Evolutionary conservation across 1,140 invertebrate genomes (phyloP).

Genomic region (Tyrophagus putrescentiae): DNA sequence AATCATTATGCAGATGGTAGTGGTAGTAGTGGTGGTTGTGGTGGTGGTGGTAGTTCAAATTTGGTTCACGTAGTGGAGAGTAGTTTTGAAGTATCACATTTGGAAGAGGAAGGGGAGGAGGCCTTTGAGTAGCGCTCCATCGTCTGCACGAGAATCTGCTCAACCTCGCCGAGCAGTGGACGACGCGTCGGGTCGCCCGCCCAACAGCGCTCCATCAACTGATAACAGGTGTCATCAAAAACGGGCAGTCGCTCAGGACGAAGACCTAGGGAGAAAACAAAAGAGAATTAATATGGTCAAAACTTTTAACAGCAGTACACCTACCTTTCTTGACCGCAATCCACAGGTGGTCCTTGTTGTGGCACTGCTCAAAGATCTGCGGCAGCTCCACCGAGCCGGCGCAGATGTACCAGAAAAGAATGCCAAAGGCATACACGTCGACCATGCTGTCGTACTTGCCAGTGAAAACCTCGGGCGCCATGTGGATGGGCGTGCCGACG

Average conservation of each 20-base stretch:
- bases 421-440: conserved; percentile 79
- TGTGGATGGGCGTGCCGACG: conserved; percentile 75
- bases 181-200: conserved; percentile 52
- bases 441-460: conserved; percentile 68
- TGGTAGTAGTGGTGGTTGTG: too few species aligned
- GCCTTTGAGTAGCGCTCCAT: conserved; percentile 23
- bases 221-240: conserved; percentile 66
- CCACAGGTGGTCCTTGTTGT: conserved; percentile 76
- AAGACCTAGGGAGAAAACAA: conserved; percentile 34
- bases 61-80: too few species aligned
- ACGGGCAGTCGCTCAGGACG: conserved; percentile 56
- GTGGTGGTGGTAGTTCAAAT: too few species aligned
- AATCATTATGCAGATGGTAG: too few species aligned
- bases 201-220: conserved; percentile 73
- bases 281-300: conserved; percentile 13
- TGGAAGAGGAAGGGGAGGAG: too few species aligned
- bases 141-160: conserved; percentile 46
- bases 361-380: conserved; percentile 64
- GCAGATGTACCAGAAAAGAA: conserved; percentile 80
- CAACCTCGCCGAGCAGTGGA: conserved; percentile 60
- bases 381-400: conserved; percentile 64
- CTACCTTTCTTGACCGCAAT: conserved; percentile 63
- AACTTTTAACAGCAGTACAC: conserved; percentile 4
- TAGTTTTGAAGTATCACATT: too few species aligned
- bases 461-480: conserved; percentile 73